Conservation (phyloP, 2,113 vertebrate species). For the Mesembrinibis cayennensis region DNA sequence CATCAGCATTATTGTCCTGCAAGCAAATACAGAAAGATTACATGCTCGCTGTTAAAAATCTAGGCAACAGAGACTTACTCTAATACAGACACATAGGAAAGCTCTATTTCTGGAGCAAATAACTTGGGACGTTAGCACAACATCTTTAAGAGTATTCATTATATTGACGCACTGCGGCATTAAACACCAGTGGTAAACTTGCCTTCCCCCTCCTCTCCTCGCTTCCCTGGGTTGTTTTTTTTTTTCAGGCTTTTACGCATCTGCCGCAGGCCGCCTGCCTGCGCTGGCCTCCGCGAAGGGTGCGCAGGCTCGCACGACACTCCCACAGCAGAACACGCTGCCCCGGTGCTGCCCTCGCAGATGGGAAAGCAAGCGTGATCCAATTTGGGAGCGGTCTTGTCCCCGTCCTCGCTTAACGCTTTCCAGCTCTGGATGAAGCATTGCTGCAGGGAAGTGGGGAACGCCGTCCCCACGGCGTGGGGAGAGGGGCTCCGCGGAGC, state of each 20-base stretch:
- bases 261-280: not conserved
- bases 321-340: not conserved
- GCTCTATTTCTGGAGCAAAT: not conserved
- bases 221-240: not conserved
- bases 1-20: not conserved
- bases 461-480: fast-evolving
- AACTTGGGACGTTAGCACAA: not conserved
- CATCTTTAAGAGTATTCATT: not conserved
- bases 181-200: not conserved
- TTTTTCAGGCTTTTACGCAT: not conserved
- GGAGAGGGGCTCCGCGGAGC: not conserved
- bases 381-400: not conserved
- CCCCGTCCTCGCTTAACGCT: fast-evolving
- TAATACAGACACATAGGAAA: not conserved
- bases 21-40: not conserved
- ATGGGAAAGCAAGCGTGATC: not conserved
- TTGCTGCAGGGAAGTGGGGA: not conserved
- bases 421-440: not conserved
- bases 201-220: not conserved
- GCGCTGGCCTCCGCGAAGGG: not conserved
- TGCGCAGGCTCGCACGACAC: not conserved
- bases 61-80: not conserved
- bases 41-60: not conserved
- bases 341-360: not conserved
- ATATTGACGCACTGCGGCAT: not conserved